These are phyloP conservation scores for Pristionchus entomophagus DNA, from an alignment of 2,888 invertebrate genomes.

Conservation along the genomic window DNA sequence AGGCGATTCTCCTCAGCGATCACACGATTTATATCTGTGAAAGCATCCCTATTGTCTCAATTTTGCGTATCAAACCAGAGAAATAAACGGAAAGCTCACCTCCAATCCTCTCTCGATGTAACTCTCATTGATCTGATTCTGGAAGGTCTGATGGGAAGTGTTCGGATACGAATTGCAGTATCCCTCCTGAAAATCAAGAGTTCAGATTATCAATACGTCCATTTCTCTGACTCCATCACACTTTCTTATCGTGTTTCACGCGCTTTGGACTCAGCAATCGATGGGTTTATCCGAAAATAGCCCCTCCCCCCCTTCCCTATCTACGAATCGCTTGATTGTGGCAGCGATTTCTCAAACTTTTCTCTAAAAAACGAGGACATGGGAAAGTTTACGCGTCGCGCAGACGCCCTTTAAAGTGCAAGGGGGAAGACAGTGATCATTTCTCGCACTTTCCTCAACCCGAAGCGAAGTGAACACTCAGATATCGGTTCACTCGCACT, in stretches of 20 bases:
- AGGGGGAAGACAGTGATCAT: not conserved
- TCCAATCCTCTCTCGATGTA: slow-evolving; percentile 56
- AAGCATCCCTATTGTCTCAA: too few relatives aligned
- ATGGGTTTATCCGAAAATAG: not conserved
- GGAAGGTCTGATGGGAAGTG: slow-evolving; percentile 59
- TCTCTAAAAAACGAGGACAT: not conserved
- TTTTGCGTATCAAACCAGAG: too few relatives aligned
- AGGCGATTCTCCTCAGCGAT: too few relatives aligned
- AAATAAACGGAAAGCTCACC: too few relatives aligned
- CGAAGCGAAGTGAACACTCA: not conserved
- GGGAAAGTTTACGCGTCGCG: not conserved
- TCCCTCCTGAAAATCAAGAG: slow-evolving; percentile 57
- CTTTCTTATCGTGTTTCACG: not conserved
- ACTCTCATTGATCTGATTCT: slow-evolving; percentile 58
- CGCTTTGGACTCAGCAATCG: not conserved
- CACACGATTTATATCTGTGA: too few relatives aligned
- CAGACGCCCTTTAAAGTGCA: slow-evolving; percentile 23
- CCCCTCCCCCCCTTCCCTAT: not conserved
- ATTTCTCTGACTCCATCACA: not conserved
- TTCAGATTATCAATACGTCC: not conserved
- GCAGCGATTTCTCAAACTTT: not conserved
- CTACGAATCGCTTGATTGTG: too few relatives aligned
- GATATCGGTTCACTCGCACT: not conserved
- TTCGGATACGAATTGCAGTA: slow-evolving; percentile 67
- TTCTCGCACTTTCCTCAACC: not conserved